These are phyloP conservation scores for Macrobrachium nipponense DNA, from an alignment of 1,140 invertebrate genomes.

Conservation along the genomic window DNA sequence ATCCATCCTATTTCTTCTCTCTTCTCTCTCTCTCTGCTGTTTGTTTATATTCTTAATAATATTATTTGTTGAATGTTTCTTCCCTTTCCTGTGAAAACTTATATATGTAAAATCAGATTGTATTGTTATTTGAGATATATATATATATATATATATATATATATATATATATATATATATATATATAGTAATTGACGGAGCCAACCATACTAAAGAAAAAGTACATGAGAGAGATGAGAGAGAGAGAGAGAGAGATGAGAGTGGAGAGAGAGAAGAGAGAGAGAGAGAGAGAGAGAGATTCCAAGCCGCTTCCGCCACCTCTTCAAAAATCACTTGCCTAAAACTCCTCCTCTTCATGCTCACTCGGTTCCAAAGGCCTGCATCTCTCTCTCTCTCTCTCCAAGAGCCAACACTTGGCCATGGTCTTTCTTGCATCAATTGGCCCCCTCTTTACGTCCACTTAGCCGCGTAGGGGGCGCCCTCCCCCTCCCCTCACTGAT, in stretches of 20 bases:
- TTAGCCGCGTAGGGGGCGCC: neutral
- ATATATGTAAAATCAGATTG: too few species aligned
- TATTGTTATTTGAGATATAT: too few species aligned
- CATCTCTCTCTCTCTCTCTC: too few species aligned
- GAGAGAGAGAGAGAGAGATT: constrained; percentile 29
- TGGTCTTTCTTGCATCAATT: neutral
- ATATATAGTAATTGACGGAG: too few species aligned
- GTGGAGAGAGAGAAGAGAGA: constrained; percentile 20
- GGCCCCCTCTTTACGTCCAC: neutral
- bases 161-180: too few species aligned
- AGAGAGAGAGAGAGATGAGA: constrained; percentile 32
- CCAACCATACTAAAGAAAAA: neutral
- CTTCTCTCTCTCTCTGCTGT: constrained; percentile 29
- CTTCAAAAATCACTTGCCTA: neutral
- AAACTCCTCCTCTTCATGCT: too few species aligned
- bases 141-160: too few species aligned
- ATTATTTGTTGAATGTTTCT: neutral
- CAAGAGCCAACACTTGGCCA: too few species aligned
- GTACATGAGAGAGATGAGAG: constrained; percentile 26
- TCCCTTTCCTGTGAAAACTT: neutral
- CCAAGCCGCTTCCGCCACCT: neutral
- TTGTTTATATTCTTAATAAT: too few species aligned
- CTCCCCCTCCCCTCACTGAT: neutral
- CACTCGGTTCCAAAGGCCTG: too few species aligned
- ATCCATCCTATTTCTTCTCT: neutral